Evolutionary conservation across 1,140 invertebrate species (phyloP).

Genomic region (Lordiphosa clarofinis): DNA sequence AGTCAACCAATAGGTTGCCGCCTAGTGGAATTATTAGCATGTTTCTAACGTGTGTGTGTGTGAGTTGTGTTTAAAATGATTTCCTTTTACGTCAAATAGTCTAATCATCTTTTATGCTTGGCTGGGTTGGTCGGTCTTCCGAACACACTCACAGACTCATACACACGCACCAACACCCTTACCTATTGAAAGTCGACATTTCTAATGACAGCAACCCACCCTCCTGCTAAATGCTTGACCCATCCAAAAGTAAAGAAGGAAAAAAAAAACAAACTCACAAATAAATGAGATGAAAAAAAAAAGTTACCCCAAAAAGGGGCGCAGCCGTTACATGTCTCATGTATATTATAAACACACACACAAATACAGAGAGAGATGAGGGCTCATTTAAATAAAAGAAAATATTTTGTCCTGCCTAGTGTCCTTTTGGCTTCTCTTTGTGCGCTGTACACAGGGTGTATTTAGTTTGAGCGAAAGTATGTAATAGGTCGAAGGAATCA

Average conservation of each 20-base stretch:
- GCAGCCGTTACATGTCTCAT: conserved; percentile 56
- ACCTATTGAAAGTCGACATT: conserved; percentile 68
- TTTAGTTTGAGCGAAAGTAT: too few relatives aligned
- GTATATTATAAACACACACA: conserved; percentile 9
- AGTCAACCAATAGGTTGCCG: conserved; percentile 57
- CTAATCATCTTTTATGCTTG: conserved; percentile 71
- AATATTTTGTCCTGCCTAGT: conserved; percentile 61
- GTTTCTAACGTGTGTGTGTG: conserved; percentile 24
- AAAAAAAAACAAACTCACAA: conserved; percentile 25
- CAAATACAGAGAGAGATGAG: conserved; percentile 36
- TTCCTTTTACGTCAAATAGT: conserved; percentile 55
- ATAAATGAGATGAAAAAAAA: conserved; percentile 6
- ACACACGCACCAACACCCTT: conserved; percentile 10
- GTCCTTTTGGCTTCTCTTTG: conserved; percentile 27
- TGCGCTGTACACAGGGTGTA: too few relatives aligned
- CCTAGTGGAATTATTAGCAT: conserved; percentile 55
- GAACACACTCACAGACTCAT: not conserved
- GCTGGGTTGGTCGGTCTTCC: conserved; percentile 8
- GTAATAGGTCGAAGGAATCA: too few relatives aligned
- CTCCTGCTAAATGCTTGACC: conserved; percentile 16
- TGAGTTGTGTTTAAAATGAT: conserved; percentile 21
- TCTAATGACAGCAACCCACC: conserved; percentile 41
- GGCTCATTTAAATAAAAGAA: conserved; percentile 75
- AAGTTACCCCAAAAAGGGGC: conserved; percentile 19
- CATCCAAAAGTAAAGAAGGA: conserved; percentile 25